Evolutionary conservation across 2,797 vertebrate genomes (phyloP).

Genomic region (Scolopax rusticola): DNA sequence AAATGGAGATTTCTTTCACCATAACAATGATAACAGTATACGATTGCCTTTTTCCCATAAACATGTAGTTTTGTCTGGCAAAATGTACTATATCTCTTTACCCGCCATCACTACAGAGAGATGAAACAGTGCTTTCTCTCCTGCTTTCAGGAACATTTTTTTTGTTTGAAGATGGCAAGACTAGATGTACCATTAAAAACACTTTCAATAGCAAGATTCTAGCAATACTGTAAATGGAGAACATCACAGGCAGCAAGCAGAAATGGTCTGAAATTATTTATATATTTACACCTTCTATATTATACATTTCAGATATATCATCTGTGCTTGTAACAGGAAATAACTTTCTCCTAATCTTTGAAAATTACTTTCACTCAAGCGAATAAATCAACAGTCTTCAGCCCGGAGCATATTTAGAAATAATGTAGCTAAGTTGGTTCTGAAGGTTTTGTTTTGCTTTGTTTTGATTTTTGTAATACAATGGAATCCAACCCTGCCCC

Average conservation of each 20-base stretch:
- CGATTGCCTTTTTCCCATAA: not conserved
- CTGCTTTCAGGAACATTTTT: not conserved
- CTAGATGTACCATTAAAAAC: not conserved
- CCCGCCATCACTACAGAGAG: not conserved
- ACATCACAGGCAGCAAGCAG: not conserved
- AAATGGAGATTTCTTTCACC: not conserved
- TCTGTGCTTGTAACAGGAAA: not conserved
- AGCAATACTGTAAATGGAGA: not conserved
- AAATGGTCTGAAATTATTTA: not conserved
- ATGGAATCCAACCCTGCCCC: not conserved
- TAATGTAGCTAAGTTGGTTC: not conserved
- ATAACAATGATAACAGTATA: not conserved
- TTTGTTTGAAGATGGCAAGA: not conserved
- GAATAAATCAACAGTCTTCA: not conserved
- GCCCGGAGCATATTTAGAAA: not conserved
- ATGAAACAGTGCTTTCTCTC: not conserved
- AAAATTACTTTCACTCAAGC: not conserved
- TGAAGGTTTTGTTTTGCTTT: not conserved
- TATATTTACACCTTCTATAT: not conserved
- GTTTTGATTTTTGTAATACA: not conserved
- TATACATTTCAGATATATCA: not conserved
- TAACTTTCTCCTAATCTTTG: not conserved
- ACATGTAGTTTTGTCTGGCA: not conserved
- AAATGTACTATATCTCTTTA: not conserved
- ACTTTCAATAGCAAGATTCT: not conserved